Percentiles rank a stretch among this genome's conserved stretches.
Conservation (phyloP, 2,113 vertebrate genomes). For the Equus quagga region DNA sequence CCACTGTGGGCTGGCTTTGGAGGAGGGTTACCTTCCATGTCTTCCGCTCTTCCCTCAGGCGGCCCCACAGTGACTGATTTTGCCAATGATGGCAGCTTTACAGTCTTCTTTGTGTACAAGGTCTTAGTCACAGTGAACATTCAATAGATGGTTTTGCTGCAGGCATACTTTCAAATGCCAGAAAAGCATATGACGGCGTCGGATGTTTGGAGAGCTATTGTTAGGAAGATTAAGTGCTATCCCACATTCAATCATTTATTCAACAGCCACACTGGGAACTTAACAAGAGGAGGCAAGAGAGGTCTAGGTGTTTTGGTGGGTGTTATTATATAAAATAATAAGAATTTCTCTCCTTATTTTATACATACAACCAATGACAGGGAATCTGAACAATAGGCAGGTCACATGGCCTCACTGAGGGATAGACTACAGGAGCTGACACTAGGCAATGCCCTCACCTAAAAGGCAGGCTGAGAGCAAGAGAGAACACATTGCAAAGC, state of each 20-base stretch:
- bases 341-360: conserved; percentile 47
- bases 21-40: background rate
- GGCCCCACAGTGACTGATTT: conserved; percentile 79
- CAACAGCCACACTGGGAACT: conserved; percentile 82
- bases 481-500: background rate
- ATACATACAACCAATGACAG: background rate
- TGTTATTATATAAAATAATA: background rate
- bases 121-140: conserved; percentile 86
- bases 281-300: conserved; percentile 78
- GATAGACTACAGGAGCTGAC: background rate
- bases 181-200: conserved; percentile 85
- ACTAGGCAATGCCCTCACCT: background rate
- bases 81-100: conserved; percentile 83
- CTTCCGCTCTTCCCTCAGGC: conserved; percentile 63
- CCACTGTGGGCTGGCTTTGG: background rate
- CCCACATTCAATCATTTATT: conserved; percentile 84
- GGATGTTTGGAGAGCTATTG: conserved; percentile 85
- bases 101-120: conserved; percentile 84
- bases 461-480: background rate
- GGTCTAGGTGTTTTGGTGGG: conserved; percentile 33
- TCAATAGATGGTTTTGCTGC: conserved; percentile 86
- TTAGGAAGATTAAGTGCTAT: conserved; percentile 85
- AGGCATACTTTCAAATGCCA: conserved; percentile 85
- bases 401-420: background rate
- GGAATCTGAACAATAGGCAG: background rate